These are phyloP conservation scores for Campoletis sonorensis DNA, from an alignment of 1,140 invertebrate genomes.

Conservation along the genomic window DNA sequence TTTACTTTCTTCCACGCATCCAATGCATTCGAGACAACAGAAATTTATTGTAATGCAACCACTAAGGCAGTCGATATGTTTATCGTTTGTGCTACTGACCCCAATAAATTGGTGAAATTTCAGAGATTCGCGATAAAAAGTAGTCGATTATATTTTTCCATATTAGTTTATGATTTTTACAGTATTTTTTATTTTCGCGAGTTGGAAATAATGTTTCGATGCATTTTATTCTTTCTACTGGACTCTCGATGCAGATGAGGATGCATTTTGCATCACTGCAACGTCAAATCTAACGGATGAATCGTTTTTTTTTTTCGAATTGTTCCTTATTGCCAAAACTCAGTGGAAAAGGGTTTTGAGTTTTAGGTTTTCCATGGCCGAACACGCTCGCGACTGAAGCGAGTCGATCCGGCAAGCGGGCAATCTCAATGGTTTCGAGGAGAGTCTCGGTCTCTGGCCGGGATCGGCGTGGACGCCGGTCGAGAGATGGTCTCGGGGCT, in stretches of 20 bases:
- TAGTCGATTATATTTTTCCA: too few relatives aligned
- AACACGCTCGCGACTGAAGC: constrained; percentile 48
- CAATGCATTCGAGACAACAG: neutral
- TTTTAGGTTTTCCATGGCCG: constrained; percentile 4
- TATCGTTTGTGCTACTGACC: neutral
- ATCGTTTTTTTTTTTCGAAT: neutral
- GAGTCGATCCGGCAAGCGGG: constrained; percentile 56
- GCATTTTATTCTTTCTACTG: too few relatives aligned
- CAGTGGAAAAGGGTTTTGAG: neutral
- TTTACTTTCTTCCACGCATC: neutral
- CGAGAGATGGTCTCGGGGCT: constrained; percentile 65
- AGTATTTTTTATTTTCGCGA: too few relatives aligned
- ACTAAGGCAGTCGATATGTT: neutral
- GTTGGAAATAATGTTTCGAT: too few relatives aligned
- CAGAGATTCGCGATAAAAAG: too few relatives aligned
- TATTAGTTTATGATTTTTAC: too few relatives aligned
- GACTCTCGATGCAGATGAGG: too few relatives aligned
- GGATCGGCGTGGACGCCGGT: constrained; percentile 53
- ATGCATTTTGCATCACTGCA: too few relatives aligned
- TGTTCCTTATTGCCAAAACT: neutral
- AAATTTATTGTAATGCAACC: neutral
- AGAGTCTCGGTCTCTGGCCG: constrained; percentile 24
- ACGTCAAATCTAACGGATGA: too few relatives aligned
- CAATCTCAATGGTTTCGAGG: constrained; percentile 67
- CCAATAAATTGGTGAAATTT: too few relatives aligned